Base-by-base conservation (phyloP, 2,113 vertebrate species). In the Phoenicopterus ruber region DNA sequence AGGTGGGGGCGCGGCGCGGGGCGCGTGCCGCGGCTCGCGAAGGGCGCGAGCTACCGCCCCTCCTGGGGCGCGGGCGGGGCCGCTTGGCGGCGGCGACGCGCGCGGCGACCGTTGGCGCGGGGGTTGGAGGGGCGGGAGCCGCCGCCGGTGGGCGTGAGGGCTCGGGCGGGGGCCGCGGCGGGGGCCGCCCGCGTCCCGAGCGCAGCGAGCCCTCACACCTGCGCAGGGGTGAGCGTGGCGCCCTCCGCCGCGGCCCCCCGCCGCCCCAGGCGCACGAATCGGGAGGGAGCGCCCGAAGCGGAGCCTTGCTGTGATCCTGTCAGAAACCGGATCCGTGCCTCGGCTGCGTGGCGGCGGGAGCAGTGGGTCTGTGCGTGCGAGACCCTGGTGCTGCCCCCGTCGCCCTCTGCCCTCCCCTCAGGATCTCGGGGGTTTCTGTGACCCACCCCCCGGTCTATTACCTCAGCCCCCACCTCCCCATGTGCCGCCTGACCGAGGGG, bases 11-110 rank as follows among this genome's bases (percentile, higher is more conserved):
- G 36, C 76, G 74, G 77, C 31, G 74, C 82, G 47, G 84, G 86
- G 96, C 96, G 96, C 96, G 96, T 96, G 96, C 88, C 72, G 84
- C 74, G 55, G 83, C 91, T 70, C 65, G 82, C 76, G 49, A 57
- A 86, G 50, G 97, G 95, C 92, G 96, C 91, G 96, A 92, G 93
- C 59, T 49, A 40, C 70, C 36, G 49, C 66, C 36, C 46, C 58
- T 38, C 79, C 72, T 19, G 70, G 91, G 47, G 65, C 79, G 63
- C 81, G 49, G 58, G 50, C 26, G 18, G 52, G 49, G 66, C 28
- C 34, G 79, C 73, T 36, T 34, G 81, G 63, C 11, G 76, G 40
- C 11, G 31, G 80, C 74, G 36, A 15, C 42, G 42, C 84, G 55
- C 83, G 79, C 52, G 50, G 59, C 50, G 25, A 25, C 55, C 28